Conservation (phyloP, 2,888 invertebrate genomes). For the Cryptus armator region DNA sequence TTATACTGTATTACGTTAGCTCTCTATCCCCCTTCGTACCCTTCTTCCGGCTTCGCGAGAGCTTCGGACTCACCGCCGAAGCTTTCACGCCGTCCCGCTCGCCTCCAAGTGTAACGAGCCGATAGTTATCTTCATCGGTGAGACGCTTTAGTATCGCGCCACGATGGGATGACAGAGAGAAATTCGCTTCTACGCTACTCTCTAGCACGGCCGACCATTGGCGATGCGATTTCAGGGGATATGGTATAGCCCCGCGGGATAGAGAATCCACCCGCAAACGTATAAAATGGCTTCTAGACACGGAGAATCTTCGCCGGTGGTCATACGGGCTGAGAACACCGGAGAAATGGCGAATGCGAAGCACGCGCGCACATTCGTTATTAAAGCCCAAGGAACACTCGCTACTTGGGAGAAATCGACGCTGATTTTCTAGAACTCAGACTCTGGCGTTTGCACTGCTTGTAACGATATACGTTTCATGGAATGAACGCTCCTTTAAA, state of each 20-base stretch:
- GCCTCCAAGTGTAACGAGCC: conserved; percentile 78
- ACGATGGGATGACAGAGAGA: conserved; percentile 8
- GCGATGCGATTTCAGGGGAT: conserved; percentile 64
- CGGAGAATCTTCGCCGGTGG: conserved; percentile 45
- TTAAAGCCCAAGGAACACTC: conserved; percentile 44
- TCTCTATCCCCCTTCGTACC: conserved; percentile 67
- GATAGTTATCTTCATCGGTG: conserved; percentile 80
- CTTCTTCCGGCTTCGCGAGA: conserved; percentile 61
- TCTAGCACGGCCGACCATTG: conserved; percentile 23
- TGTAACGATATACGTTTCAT: not conserved
- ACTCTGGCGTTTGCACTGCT: not conserved
- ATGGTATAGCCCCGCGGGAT: conserved; percentile 70
- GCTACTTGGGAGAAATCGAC: not conserved
- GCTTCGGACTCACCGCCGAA: conserved; percentile 38
- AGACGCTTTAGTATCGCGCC: conserved; percentile 54
- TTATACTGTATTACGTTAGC: conserved; percentile 48
- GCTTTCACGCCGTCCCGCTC: conserved; percentile 31
- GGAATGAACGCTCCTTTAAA: not conserved
- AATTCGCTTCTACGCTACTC: conserved; percentile 25
- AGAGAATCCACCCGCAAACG: conserved; percentile 62
- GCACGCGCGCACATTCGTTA: conserved; percentile 72
- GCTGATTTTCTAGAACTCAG: not conserved
- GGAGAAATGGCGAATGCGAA: conserved; percentile 70
- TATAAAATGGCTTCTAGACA: conserved; percentile 70
- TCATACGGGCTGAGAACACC: conserved; percentile 11